Conservation (phyloP, 1,140 invertebrate species). For the Dendrolimus punctatus region DNA sequence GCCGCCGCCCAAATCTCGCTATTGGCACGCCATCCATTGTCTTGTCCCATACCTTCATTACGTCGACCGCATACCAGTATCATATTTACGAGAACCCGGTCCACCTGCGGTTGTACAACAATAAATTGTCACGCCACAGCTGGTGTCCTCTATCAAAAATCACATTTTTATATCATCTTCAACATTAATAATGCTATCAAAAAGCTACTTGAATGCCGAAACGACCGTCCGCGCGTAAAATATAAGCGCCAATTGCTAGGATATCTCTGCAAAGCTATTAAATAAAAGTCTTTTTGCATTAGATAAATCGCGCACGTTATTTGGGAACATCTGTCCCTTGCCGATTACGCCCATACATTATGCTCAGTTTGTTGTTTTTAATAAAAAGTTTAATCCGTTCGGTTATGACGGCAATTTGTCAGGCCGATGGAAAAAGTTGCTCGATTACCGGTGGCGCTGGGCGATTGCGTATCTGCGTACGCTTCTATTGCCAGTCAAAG, state of each 20-base stretch:
- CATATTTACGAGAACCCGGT: conserved; percentile 23
- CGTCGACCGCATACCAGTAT: conserved; percentile 18
- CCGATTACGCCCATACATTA: conserved; percentile 67
- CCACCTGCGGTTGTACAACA: conserved; percentile 37
- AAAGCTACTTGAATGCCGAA: conserved; percentile 42
- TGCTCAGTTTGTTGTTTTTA: conserved; percentile 70
- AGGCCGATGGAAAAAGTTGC: conserved; percentile 66
- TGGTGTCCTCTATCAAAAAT: conserved; percentile 53
- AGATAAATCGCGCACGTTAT: conserved; percentile 65
- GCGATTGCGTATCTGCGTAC: conserved; percentile 21
- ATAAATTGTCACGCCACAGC: conserved; percentile 45
- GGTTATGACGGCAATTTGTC: conserved; percentile 69
- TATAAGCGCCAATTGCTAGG: conserved; percentile 56
- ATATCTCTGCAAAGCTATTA: conserved; percentile 60
- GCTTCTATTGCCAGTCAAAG: too few relatives aligned
- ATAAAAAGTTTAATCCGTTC: conserved; percentile 71
- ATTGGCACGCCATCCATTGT: background rate
- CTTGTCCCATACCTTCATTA: background rate
- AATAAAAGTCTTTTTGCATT: conserved; percentile 70
- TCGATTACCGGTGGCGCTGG: conserved; percentile 54
- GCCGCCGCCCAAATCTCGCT: conserved; percentile 29
- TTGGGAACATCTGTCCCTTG: conserved; percentile 65
- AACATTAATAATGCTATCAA: conserved; percentile 9
- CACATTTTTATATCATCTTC: conserved; percentile 6
- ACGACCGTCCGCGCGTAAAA: conserved; percentile 52